Evolutionary conservation across 2,797 vertebrate species (phyloP), one percentile per base, ranked within the genome.

Genomic region (Acrocephalus scirpaceus): DNA sequence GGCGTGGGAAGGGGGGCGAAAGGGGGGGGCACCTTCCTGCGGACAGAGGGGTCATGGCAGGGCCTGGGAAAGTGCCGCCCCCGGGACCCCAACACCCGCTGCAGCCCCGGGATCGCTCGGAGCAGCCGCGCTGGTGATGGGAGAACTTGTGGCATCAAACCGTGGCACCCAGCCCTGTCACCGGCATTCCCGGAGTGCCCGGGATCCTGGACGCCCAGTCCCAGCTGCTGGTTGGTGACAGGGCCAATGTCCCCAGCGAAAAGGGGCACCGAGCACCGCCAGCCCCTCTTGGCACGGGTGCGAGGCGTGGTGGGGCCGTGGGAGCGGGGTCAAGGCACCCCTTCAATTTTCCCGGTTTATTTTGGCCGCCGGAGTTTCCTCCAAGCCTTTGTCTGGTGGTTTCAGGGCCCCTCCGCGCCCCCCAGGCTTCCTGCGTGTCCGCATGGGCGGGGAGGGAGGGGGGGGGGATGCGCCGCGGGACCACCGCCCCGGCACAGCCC

Each of bases 361-460:
- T 90, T 91, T 90, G 92, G 86, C 66, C 8, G 10, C 30, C 13
- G 18, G 20, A 23, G 64, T 85, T 95, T 93, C 94, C 95, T 93
- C 82, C 26, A 2, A 62, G 16, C 60, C 75, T 96, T 95, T 95
- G 92, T 95, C 56, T n/a, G 67, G 9, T 26, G 34, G 29, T 50
- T 16, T 60, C 9, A 11, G 38, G 38, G 67, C 30, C 10, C 16
- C 81, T 47, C 23, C 10, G 14, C 2, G 5, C n/a, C 51, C 51
- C 32, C 80, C 36, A 25, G 4, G 27, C 67, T 88, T 90, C 86
- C 95, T 88, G 57, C 17, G 48, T 86, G 81, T n/a, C 61, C 15
- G 42, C 89, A 29, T 1, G 2, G 67, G 11, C 1, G 38, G 38
- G 38, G 38, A 38, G 38, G 36, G n/a, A n/a, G 36, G 36, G 9